Evolutionary conservation across 2,113 vertebrate species (phyloP).

Genomic region (Romanogobio albipinnatus): DNA sequence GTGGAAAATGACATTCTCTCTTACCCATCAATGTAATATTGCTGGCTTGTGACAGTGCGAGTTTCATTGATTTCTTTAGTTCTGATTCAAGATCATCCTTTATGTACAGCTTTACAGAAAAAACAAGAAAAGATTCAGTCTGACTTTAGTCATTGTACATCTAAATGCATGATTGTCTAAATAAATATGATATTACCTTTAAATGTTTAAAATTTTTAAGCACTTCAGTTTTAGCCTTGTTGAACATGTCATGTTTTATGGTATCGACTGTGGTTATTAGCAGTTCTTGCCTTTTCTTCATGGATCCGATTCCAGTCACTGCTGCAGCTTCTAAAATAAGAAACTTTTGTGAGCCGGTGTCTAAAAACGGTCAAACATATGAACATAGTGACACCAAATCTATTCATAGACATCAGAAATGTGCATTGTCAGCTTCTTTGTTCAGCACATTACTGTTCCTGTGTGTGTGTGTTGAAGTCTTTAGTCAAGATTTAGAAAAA

Average conservation of each 20-base stretch:
- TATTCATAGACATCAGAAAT: no score
- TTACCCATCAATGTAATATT: background rate
- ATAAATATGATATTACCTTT: background rate
- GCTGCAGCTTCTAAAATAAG: constrained; percentile 8
- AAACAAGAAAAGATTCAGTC: background rate
- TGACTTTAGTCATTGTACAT: background rate
- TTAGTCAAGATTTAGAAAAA: no score
- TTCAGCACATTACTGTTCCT: no score
- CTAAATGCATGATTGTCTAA: background rate
- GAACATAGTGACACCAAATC: no score
- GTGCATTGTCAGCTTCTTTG: no score
- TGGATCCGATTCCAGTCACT: background rate
- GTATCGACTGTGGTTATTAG: background rate
- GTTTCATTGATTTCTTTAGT: background rate
- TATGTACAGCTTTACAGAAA: background rate
- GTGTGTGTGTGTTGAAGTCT: no score
- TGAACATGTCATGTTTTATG: background rate
- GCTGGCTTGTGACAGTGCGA: background rate
- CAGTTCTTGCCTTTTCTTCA: background rate
- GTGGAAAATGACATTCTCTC: background rate
- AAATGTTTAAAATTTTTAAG: background rate
- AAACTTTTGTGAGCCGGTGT: no score
- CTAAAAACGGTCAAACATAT: no score
- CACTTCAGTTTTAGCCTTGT: background rate
- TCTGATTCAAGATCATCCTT: background rate